A percentile compares a stretch with the other conserved stretches of the same genome.
phyloP scores from a whole-genome alignment of 1,140 invertebrate species.

The Hyles euphorbiae region DNA sequence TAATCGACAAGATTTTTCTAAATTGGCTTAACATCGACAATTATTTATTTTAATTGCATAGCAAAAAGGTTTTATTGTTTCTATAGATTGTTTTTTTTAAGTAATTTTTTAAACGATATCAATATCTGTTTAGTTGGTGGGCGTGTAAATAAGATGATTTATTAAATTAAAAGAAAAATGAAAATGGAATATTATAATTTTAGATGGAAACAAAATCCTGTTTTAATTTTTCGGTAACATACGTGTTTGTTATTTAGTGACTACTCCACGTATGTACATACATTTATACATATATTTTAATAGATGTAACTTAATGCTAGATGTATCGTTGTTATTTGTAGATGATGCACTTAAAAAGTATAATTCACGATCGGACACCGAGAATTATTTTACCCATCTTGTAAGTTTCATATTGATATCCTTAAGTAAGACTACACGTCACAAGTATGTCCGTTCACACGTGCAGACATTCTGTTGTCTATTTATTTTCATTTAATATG shows the following conservation, averaged over 20 bases:
- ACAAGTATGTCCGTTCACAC: no score
- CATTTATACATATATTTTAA: slow-evolving; percentile 37
- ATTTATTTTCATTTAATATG: no score
- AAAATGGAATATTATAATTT: slow-evolving; percentile 20
- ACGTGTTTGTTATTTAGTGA: slow-evolving; percentile 71
- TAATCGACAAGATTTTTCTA: no score
- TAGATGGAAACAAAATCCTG: slow-evolving; percentile 10
- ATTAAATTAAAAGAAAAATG: slow-evolving; percentile 39
- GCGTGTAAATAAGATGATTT: slow-evolving; percentile 70
- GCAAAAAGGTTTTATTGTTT: slow-evolving; percentile 55
- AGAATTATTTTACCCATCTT: no score
- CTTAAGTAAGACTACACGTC: no score
- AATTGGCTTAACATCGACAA: slow-evolving; percentile 5
- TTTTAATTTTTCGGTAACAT: slow-evolving; percentile 33
- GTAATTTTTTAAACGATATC: slow-evolving; percentile 42
- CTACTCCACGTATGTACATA: slow-evolving; percentile 58
- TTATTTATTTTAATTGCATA: slow-evolving; percentile 51
- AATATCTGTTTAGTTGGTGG: slow-evolving; percentile 53
- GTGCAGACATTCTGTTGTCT: no score
- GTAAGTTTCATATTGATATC: no score
- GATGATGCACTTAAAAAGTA: slow-evolving; percentile 2
- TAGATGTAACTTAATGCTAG: slow-evolving; percentile 45
- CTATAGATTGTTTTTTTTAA: slow-evolving; percentile 29
- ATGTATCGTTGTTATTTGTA: slow-evolving; percentile 29
- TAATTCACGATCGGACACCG: no score